phyloP scores from a whole-genome alignment of 2,797 vertebrate genomes.

The Petrocephalus schoutedeni region DNA sequence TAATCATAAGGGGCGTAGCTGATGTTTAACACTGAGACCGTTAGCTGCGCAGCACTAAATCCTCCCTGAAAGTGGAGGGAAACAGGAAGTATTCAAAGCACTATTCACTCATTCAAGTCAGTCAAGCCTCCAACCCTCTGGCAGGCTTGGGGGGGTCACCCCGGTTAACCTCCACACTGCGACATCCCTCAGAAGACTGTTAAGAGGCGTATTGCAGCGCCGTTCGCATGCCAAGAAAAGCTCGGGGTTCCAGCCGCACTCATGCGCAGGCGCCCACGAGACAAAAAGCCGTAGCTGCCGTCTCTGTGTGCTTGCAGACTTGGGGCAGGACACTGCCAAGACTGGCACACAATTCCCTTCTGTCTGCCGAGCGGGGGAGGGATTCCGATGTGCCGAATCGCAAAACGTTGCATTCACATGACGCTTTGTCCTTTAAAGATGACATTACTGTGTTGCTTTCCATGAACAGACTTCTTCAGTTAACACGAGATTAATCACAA shows the following conservation, averaged over 20 bases:
- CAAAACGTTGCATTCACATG: not conserved
- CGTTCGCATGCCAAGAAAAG: not conserved
- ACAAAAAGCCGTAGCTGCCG: not conserved
- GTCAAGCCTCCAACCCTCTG: not conserved
- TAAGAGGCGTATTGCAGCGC: not conserved
- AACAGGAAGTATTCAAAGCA: not conserved
- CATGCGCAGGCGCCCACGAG: too few species aligned
- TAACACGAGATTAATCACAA: not conserved
- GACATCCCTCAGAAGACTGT: not conserved
- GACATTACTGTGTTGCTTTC: not conserved
- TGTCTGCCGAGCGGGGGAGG: conserved; percentile 15
- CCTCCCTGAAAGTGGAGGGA: not conserved
- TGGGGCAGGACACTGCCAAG: not conserved
- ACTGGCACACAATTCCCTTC: not conserved
- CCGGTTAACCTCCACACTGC: not conserved
- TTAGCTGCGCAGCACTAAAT: not conserved
- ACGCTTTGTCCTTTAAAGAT: not conserved
- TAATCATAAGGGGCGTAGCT: not conserved
- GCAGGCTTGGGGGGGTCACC: not conserved
- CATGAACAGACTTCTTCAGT: not conserved
- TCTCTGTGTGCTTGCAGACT: not conserved
- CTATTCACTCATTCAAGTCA: not conserved
- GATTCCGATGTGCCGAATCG: not conserved
- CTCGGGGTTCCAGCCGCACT: not conserved
- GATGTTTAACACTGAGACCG: not conserved